Evolutionary conservation across 2,888 invertebrate species (phyloP), one percentile per base, ranked within the genome.

Genomic region (Eutolmus rufibarbis): DNA sequence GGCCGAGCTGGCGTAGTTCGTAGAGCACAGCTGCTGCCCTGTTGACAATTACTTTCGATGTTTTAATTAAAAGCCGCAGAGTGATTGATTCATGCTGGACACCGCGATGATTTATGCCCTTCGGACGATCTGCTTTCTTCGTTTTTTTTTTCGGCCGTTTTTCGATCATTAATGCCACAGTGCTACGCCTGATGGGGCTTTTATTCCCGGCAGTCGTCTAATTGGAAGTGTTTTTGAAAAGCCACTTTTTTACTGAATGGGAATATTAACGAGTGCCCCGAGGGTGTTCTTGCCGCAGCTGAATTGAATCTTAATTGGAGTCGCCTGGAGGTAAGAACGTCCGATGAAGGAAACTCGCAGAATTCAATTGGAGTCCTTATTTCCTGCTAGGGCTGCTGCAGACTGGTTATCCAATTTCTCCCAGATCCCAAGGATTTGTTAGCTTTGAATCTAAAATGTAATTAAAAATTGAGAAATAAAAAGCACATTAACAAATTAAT

Each of bases 41-140:
- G 82, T 82, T 82, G 81, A 82, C 82, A 82, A 82, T 82, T 82
- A 82, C 82, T 82, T 82, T 82, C 57, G 57, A 82, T 82, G 82
- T 82, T 82, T 82, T 82, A 82, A 82, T 82, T 82, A 82, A 82
- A 82, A 57, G 34, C 19, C 66, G 51, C 4, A n/a, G 40, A 82
- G 19, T 82, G 82, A 82, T 82, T 82, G 82, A 82, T 82, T 82
- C 82, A 82, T 82, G 82, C 82, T 37, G 37, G 82, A 82, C 82
- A 82, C 57, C 82, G 23, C 23, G 66, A 82, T 82, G 82, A 82
- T 82, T 82, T 82, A 82, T 82, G 66, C 57, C 82, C 82, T 82
- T 57, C 19, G 66, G 82, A 66, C 37, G 82, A 82, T 82, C 82
- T n/a, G 82, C 66, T 57, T 66, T 82, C 37, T 82, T 23, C 16